Conservation (phyloP, 2,113 vertebrate species). For the Gasterosteus aculeatus region DNA sequence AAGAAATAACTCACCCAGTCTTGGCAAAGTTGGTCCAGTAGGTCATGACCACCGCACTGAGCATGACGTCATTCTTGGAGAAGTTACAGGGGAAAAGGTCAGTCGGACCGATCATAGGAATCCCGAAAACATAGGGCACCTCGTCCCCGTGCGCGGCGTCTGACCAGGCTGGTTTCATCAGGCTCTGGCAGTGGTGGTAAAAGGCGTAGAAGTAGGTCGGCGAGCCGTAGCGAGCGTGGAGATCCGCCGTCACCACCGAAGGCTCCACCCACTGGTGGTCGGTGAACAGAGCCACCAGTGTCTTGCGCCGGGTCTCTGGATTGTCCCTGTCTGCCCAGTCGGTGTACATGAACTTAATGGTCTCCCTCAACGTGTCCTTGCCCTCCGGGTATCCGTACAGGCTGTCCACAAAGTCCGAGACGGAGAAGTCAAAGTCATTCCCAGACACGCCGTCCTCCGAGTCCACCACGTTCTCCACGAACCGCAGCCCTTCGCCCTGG, state of each 20-base stretch:
- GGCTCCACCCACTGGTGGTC: constrained; percentile 99
- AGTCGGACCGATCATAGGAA: constrained; percentile 97
- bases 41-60: constrained; percentile 99
- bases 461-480: constrained; percentile 98
- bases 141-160: constrained; percentile 97
- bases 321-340: constrained; percentile 99
- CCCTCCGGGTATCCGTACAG: constrained; percentile 97
- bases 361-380: constrained; percentile 96
- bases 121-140: constrained; percentile 97
- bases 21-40: constrained; percentile 99
- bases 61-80: constrained; percentile 98
- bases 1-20: constrained; percentile 89
- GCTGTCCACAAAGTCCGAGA: constrained; percentile 99
- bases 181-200: constrained; percentile 99
- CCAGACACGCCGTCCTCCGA: constrained; percentile 96
- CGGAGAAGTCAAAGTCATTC: constrained; percentile 97
- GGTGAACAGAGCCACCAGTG: constrained; percentile 96
- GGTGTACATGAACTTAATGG: constrained; percentile 99
- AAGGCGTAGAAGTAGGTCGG: constrained; percentile 99
- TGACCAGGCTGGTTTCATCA: constrained; percentile 99
- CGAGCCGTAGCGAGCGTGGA: constrained; percentile 96
- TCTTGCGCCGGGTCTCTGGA: constrained; percentile 95
- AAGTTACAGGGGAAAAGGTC: constrained; percentile 99
- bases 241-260: constrained; percentile 94
- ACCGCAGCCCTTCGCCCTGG: constrained; percentile 97